phyloP scores from a whole-genome alignment of 1,140 invertebrate genomes.

The Platyscapa corneri region DNA sequence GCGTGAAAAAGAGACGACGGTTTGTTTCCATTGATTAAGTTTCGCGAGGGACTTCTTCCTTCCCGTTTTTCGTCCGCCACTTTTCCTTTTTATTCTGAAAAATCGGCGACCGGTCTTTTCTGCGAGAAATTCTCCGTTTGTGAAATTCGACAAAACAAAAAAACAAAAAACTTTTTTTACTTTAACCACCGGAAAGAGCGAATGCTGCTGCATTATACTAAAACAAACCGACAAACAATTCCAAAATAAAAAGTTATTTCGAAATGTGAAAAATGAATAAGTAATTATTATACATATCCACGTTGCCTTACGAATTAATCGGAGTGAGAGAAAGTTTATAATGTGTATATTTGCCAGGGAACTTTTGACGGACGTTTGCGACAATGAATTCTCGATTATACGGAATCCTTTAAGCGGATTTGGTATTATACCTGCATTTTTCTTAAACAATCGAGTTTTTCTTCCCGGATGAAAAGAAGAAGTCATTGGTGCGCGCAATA shows the following conservation, averaged over 20 bases:
- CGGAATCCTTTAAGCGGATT: constrained; percentile 16
- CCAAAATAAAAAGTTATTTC: constrained; percentile 32
- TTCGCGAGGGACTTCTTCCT: constrained; percentile 25
- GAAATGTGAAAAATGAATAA: constrained; percentile 17
- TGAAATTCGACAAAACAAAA: constrained; percentile 38
- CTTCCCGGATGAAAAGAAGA: neutral
- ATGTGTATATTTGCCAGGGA: constrained; percentile 15
- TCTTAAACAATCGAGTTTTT: constrained; percentile 25
- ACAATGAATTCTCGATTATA: constrained; percentile 8
- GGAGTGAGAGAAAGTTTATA: neutral
- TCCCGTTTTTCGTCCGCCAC: constrained; percentile 30
- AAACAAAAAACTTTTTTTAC: constrained; percentile 46
- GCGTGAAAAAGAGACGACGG: neutral
- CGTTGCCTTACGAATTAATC: constrained; percentile 21
- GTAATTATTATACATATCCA: constrained; percentile 35
- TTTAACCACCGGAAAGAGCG: constrained; percentile 2
- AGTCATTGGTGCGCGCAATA: constrained; percentile 44
- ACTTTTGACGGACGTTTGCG: neutral
- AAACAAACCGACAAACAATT: constrained; percentile 39
- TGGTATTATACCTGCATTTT: constrained; percentile 40
- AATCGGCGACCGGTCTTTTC: constrained; percentile 48
- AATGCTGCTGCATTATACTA: neutral
- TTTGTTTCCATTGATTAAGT: constrained; percentile 19
- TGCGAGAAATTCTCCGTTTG: constrained; percentile 34
- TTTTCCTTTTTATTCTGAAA: constrained; percentile 49